Conservation (phyloP, 2,113 vertebrate genomes). For the Syngnathoides biaculeatus region DNA sequence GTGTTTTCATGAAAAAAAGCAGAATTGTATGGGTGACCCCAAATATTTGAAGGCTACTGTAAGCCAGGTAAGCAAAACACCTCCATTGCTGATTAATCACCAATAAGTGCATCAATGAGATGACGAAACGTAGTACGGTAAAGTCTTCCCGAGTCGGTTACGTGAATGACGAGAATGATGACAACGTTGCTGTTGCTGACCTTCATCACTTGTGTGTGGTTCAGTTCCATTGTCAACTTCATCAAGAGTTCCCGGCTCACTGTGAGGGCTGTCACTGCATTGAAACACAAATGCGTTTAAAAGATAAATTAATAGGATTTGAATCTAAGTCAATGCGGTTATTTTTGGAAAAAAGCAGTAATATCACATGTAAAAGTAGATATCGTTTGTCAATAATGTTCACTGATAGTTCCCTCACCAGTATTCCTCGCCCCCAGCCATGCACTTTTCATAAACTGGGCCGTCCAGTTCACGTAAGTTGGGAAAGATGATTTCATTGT, state of each 20-base stretch:
- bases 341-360: neutral
- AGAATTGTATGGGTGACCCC: too few species aligned
- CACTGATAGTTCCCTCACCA: slow-evolving; percentile 75
- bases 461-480: slow-evolving; percentile 87
- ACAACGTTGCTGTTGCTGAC: slow-evolving; percentile 65
- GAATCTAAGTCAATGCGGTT: neutral
- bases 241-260: slow-evolving; percentile 94
- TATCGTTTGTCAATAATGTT: neutral
- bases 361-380: neutral
- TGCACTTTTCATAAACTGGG: slow-evolving; percentile 93
- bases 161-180: neutral
- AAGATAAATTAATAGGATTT: neutral
- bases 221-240: slow-evolving; percentile 94
- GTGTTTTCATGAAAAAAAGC: too few species aligned
- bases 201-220: slow-evolving; percentile 95
- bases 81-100: neutral
- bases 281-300: slow-evolving; percentile 6
- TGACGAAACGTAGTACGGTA: neutral
- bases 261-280: slow-evolving; percentile 94
- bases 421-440: slow-evolving; percentile 93
- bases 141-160: neutral
- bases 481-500: slow-evolving; percentile 91
- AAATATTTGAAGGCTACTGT: neutral
- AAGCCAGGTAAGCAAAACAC: neutral
- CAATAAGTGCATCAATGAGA: neutral